Base-by-base conservation (phyloP, 2,888 invertebrate species). In the Imbricaverruca yamaguchii region DNA sequence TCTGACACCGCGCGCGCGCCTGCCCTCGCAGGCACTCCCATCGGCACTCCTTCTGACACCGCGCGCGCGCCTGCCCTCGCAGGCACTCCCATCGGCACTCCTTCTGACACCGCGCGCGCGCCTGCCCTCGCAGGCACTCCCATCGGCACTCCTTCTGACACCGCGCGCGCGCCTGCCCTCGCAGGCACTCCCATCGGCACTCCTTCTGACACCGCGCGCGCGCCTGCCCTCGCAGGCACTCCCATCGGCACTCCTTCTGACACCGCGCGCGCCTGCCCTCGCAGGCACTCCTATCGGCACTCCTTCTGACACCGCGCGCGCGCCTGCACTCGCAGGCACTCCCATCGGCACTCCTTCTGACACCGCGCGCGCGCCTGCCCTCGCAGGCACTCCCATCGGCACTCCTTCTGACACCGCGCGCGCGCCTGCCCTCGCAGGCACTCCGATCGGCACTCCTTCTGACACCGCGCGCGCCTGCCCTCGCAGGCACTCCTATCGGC, bases 1-100 rank as follows among this genome's bases (percentile, higher is more conserved):
- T n/a, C n/a, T n/a, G n/a, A n/a, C n/a, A n/a, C n/a, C 39, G 4
- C 39, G 39, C 2, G 39, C 7, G 61, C 18, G 18, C 61, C 61
- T 8, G 9, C 63, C 25, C 39, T 21, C 15, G 13, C 39, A 74
- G 74, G 74, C 53, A 74, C 74, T 8, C 74, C 74, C 7, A 55
- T 74, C 9, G 83, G 83, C 15, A 83, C 84, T 23, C 82, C 84
- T n/a, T n/a, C n/a, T n/a, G n/a, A n/a, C n/a, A n/a, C n/a, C 39
- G 4, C 39, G 39, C 2, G 39, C 7, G 61, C 18, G 18, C 61
- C 61, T 8, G 9, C 63, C 25, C 39, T 21, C 15, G 13, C 39
- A 74, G 74, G 74, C 53, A 74, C 74, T 8, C 74, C 74, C 7
- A 55, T 74, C 9, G 83, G 83, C 15, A 83, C 84, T 23, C 82